These are phyloP conservation scores for Acrocephalus arundinaceus DNA, from an alignment of 2,113 vertebrate genomes.

Conservation along the genomic window DNA sequence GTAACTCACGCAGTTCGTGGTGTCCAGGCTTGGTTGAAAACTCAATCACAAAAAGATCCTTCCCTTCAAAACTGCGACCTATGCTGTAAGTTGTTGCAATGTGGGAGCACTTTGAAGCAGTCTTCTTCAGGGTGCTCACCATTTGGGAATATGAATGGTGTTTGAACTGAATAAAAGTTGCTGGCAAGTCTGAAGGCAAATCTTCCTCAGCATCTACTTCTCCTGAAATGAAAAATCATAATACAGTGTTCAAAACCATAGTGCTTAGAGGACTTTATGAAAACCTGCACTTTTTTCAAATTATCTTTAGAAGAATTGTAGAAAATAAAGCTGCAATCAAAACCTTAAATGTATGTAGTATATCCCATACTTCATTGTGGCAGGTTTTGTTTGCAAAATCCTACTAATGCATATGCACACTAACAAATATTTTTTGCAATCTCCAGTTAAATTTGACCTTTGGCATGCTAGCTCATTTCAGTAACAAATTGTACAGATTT, in stretches of 20 bases:
- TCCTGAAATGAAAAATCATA: slow-evolving; percentile 26
- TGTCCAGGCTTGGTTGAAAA: slow-evolving; percentile 90
- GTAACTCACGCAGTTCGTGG: slow-evolving; percentile 88
- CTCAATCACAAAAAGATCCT: slow-evolving; percentile 92
- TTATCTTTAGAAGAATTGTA: neutral
- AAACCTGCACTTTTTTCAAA: neutral
- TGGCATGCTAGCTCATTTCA: neutral
- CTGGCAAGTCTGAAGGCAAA: slow-evolving; percentile 68
- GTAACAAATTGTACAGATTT: neutral
- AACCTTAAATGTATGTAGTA: neutral
- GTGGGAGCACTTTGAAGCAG: slow-evolving; percentile 85
- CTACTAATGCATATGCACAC: neutral
- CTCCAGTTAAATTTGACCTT: neutral
- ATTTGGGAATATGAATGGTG: slow-evolving; percentile 90
- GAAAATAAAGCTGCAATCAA: neutral
- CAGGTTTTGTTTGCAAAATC: neutral
- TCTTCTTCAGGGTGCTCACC: slow-evolving; percentile 85
- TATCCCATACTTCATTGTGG: neutral
- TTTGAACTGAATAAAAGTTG: slow-evolving; percentile 85
- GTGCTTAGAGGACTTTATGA: neutral
- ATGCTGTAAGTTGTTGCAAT: slow-evolving; percentile 91
- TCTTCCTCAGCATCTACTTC: slow-evolving; percentile 59
- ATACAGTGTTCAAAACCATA: neutral
- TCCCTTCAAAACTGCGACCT: slow-evolving; percentile 90
- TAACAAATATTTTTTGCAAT: neutral